Conservation (phyloP, 2,888 invertebrate genomes). For the Amphimallon solstitiale region DNA sequence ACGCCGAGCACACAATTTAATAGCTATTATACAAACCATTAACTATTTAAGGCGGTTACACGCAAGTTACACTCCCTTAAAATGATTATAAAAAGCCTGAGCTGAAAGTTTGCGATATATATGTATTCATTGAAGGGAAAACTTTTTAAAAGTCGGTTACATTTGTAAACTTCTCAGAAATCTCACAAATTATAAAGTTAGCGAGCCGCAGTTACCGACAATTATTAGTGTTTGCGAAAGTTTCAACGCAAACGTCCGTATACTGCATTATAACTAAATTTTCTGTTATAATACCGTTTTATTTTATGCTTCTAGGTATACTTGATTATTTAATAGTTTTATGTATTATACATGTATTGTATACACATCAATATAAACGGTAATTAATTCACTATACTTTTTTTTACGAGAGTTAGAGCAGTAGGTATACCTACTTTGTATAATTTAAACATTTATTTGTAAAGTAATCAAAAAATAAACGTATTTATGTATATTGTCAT, state of each 20-base stretch:
- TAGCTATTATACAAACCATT: too few species aligned
- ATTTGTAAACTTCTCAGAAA: constrained; percentile 24
- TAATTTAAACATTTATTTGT: too few species aligned
- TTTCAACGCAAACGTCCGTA: neutral
- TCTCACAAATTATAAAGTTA: constrained; percentile 11
- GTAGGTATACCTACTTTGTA: too few species aligned
- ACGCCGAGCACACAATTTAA: too few species aligned
- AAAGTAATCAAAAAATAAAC: too few species aligned
- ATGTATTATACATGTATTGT: too few species aligned
- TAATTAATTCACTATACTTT: too few species aligned
- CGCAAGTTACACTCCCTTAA: neutral
- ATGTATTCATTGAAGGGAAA: constrained; percentile 6
- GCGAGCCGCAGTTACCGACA: neutral
- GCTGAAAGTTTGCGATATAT: neutral
- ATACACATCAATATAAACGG: too few species aligned
- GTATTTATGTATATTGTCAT: too few species aligned
- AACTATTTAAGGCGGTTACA: too few species aligned
- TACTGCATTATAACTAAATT: neutral
- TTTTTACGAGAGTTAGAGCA: too few species aligned
- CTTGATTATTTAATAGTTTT: constrained; percentile 36
- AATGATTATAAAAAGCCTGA: neutral
- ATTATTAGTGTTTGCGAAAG: constrained; percentile 9
- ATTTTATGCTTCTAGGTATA: constrained; percentile 1
- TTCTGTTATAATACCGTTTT: neutral
- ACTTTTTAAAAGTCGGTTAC: constrained; percentile 24